A percentile compares a stretch with the other conserved stretches of the same genome.
Conservation (phyloP, 2,113 vertebrate species). For the Campylomormyrus tamandua region DNA sequence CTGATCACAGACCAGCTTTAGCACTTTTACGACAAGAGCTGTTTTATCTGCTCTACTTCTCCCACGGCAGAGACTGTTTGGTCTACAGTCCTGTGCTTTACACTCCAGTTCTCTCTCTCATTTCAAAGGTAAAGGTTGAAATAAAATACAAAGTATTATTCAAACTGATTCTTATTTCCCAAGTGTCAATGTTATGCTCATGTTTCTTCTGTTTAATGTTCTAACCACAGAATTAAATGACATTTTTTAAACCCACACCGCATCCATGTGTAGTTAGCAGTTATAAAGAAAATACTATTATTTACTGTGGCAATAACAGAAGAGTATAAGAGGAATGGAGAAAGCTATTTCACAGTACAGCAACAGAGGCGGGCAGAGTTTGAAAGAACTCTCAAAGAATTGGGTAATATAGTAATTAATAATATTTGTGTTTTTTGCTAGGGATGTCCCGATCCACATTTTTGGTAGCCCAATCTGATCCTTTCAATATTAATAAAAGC, state of each 20-base stretch:
- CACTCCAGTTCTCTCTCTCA: background rate
- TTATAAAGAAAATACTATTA: background rate
- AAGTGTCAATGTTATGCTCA: background rate
- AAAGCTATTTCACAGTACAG: background rate
- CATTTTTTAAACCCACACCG: background rate
- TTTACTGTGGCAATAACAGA: background rate
- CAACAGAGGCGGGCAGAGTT: background rate
- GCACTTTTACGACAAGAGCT: background rate
- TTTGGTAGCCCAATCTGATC: background rate
- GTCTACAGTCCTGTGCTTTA: background rate
- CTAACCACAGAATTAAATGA: background rate
- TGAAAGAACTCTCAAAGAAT: background rate
- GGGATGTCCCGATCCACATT: background rate
- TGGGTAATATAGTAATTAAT: background rate
- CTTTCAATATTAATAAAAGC: background rate
- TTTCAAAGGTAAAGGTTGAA: conserved; percentile 13
- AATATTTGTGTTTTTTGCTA: background rate
- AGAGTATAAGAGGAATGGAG: background rate
- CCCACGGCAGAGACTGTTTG: background rate
- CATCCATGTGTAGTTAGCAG: background rate
- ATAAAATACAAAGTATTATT: background rate
- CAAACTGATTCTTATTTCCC: background rate
- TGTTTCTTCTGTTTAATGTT: background rate
- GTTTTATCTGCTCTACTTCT: background rate
- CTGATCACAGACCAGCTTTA: background rate